Base-by-base conservation (phyloP, 2,797 vertebrate genomes). In the Anisognathus igniventris region DNA sequence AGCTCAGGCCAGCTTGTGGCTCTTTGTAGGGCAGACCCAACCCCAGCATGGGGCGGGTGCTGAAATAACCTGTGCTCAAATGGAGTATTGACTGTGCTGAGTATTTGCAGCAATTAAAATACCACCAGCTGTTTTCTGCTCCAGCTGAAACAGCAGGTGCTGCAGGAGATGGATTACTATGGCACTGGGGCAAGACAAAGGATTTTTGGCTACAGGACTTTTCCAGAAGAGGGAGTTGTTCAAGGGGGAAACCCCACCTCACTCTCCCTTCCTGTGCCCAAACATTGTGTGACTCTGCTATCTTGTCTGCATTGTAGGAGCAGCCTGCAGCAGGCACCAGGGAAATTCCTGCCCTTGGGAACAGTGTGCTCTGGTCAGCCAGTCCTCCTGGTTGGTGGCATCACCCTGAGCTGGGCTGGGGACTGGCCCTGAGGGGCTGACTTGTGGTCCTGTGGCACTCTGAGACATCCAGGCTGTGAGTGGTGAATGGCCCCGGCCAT, bases 321-420 rank as follows among this genome's bases (percentile, higher is more conserved):
- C 79, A 76, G 47, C 40, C 2, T 1, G 72, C 42, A 65, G 44
- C 1, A 20, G 31, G 42, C 14, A 10, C 86, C 77, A 64, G 86
- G 67, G 68, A 74, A 95, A 90, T 91, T 78, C 68, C 88, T 86
- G 57, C 14, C 48, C 33, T 71, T 71, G 58, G 75, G 44, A 90
- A 9, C 0, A 2, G 23, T 40, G 42, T 16, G 6, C n/a, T 79
- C 7, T 66, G 35, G 14, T 77, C 78, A 64, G 35, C 23, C 2
- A 2, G 61, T 57, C 31, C 62, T 80, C 47, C 64, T 89, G 65
- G 23, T 0, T 0, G 0, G 27, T 2, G 3, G 19, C 50, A 39
- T 48, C 14, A 0, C 10, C 13, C 25, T 3, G 4, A 35, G 16
- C 35, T 0, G 1, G n/a, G 28, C 60, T 64, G 58, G 27, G 31